Base-by-base conservation (phyloP, 2,888 invertebrate genomes). In the Hyalella azteca region DNA sequence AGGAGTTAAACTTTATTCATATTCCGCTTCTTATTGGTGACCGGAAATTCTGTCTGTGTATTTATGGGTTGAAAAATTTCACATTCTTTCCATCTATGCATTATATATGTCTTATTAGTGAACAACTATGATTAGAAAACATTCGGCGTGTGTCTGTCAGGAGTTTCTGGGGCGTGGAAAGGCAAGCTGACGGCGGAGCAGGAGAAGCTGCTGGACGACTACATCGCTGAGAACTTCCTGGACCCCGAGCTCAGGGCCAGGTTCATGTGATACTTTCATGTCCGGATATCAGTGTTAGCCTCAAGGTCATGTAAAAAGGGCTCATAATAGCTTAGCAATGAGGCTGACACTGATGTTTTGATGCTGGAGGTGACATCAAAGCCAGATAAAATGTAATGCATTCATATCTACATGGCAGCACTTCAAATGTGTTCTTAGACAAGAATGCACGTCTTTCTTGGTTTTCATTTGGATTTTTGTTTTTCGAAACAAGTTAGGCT, bases 171-270 rank as follows among this genome's bases (percentile, higher is more conserved):
- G 19, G 22, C 29, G 9, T 76, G 76, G 76, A 76, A 76, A 41
- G 76, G 76, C 48, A 76, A 76, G 41, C 13, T 76, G 48, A 76
- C 76, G 36, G 26, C n/a, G 41, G 29, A 76, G 48, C 76, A 76
- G 41, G 76, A 45, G 19, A 39, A 76, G 9, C 40, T 15, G 22
- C 15, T 76, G 9, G 73, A 73, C 40, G 39, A 15, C 26, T 73
- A 36, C 73, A 22, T 73, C 73, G 73, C 73, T 73, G n/a, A 13
- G 32, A 73, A 22, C 2, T 73, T 73, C 73, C 19, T 36, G 11
- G 73, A 54, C 29, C 54, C 54, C 54, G 54, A 54, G 5, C 29
- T 54, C 54, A 54, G 29, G 26, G 54, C 54, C 9, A n/a, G 54
- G 54, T 54, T 26, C 29, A 22, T 26, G 54, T 54, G 54, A 54